Evolutionary conservation across 2,113 vertebrate species (phyloP).

Genomic region (Orientallactaga bullata): DNA sequence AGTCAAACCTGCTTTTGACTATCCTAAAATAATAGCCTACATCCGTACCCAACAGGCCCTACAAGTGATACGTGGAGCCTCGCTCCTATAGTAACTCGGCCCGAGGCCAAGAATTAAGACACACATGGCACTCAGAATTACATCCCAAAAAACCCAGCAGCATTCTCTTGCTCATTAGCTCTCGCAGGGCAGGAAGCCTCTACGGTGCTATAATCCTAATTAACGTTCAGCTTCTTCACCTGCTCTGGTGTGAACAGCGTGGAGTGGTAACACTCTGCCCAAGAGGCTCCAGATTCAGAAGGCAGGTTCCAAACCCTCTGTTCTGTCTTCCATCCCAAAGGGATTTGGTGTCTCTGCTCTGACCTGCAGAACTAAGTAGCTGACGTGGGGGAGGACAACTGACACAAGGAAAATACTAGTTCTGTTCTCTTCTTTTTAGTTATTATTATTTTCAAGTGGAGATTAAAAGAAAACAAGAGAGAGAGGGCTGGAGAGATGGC

Average conservation of each 20-base stretch:
- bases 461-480: too few species aligned
- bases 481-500: too few species aligned
- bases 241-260: neutral
- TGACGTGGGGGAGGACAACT: neutral
- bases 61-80: constrained; percentile 68
- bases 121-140: constrained; percentile 66
- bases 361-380: neutral
- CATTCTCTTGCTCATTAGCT: constrained; percentile 72
- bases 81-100: constrained; percentile 70
- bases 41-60: constrained; percentile 15
- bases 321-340: neutral
- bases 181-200: constrained; percentile 58
- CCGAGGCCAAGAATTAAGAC: constrained; percentile 71
- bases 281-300: neutral
- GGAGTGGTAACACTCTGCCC: neutral
- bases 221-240: too few species aligned
- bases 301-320: neutral
- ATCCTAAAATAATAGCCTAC: constrained; percentile 54
- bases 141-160: constrained; percentile 52
- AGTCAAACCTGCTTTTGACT: constrained; percentile 60
- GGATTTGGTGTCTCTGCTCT: neutral
- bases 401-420: neutral
- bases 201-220: neutral
- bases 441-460: too few species aligned
- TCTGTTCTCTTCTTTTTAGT: constrained; percentile 29